A percentile compares a stretch with the other conserved stretches of the same genome.
Evolutionary conservation across 2,888 invertebrate genomes (phyloP).

Genomic region (Melipona bicolor): DNA sequence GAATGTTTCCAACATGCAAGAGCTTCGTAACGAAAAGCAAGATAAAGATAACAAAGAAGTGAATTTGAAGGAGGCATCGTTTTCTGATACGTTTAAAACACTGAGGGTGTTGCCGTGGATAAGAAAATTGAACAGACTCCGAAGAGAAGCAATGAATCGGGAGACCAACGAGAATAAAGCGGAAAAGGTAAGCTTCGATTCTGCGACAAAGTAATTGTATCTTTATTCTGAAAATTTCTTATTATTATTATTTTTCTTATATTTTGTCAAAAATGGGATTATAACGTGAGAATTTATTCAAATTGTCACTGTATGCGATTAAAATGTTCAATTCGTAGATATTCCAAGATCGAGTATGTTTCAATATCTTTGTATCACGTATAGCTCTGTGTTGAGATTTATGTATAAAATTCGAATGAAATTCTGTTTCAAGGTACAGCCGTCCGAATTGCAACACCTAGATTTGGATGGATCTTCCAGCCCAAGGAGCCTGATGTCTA

Average conservation of each 20-base stretch:
- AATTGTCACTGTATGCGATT: too few relatives aligned
- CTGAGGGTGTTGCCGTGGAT: slow-evolving; percentile 26
- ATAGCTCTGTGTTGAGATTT: not conserved
- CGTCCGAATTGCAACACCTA: slow-evolving; percentile 16
- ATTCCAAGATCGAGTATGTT: too few relatives aligned
- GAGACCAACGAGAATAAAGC: not conserved
- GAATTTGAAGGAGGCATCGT: not conserved
- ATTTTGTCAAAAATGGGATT: too few relatives aligned
- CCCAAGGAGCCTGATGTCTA: not conserved
- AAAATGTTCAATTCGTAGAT: too few relatives aligned
- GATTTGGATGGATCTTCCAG: slow-evolving; percentile 5
- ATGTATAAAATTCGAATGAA: not conserved
- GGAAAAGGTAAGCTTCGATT: slow-evolving; percentile 25
- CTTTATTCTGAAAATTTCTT: too few relatives aligned
- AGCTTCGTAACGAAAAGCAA: not conserved
- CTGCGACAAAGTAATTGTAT: not conserved
- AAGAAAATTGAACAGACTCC: slow-evolving; percentile 16
- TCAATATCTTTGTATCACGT: too few relatives aligned
- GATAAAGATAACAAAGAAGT: not conserved
- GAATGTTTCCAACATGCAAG: not conserved
- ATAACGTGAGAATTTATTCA: too few relatives aligned
- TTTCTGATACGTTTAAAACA: not conserved
- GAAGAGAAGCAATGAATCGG: slow-evolving; percentile 31
- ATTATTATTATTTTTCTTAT: too few relatives aligned
- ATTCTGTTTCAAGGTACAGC: slow-evolving; percentile 12